Evolutionary conservation across 2,888 invertebrate species (phyloP), one percentile per base, ranked within the genome.

Genomic region (Bombyx huttoni): DNA sequence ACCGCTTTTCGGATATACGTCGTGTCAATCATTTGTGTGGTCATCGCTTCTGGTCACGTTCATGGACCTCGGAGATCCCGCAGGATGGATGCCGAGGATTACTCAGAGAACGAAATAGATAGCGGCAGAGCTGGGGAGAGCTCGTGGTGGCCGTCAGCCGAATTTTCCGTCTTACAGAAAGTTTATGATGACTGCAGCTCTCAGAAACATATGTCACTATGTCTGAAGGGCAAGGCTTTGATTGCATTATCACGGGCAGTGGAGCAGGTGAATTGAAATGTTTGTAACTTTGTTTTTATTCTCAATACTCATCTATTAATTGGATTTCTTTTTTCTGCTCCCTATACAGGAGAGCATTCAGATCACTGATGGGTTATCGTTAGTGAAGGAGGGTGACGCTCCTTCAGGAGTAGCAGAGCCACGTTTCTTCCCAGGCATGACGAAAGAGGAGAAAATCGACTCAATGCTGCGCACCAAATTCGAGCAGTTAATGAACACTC

Each of bases 131-230:
- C 87, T 49, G 89, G 89, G 48, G 89, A 89, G 57, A 79, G 74
- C 60, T 80, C 81, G 46, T 87, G 89, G 89, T 89, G 88, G 89
- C 84, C 89, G 51, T 86, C 89, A n/a, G 89, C 91, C 3, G 91
- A 91, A 65, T 85, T 91, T 64, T 74, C 82, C 55, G 81, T 91
- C 57, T 78, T 91, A 63, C 89, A 90, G 64, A 91, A 90, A 73
- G 89, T 91, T 61, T 92, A 91, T 66, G 91, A 91, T 58, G 91
- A 91, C 65, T 92, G 91, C 73, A 91, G 90, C 78, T 78, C 85
- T 56, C 90, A 89, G 59, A 88, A 89, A 67, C 91, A 91, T 65
- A 85, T 91, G 66, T 83, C 90, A 52, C 83, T 81, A 64, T 92
- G 92, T 68, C 80, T 92, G 51, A 92, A 91, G 71, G 89, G 90